Evolutionary conservation across 2,113 vertebrate genomes (phyloP).

Genomic region (Steatornis caripensis): DNA sequence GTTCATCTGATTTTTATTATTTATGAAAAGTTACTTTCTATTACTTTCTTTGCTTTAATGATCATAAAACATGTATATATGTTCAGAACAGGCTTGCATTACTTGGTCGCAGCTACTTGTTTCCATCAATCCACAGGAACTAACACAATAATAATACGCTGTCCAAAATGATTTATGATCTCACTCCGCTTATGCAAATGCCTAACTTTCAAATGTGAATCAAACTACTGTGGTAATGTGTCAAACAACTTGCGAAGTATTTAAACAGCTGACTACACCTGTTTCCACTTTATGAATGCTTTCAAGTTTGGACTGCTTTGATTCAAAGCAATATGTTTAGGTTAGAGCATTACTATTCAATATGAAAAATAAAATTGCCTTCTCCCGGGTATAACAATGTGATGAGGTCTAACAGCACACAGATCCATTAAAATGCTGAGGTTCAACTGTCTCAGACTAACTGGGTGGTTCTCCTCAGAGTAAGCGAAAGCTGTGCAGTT

Average conservation of each 20-base stretch:
- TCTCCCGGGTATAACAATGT: not conserved
- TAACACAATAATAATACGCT: conserved; percentile 41
- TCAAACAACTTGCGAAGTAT: conserved; percentile 69
- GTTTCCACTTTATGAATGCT: conserved; percentile 74
- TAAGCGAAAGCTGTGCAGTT: not conserved
- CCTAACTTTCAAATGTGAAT: conserved; percentile 67
- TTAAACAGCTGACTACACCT: conserved; percentile 74
- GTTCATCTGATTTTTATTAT: not conserved
- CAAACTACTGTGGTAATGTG: conserved; percentile 69
- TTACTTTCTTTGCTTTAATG: not conserved
- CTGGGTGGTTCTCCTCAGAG: not conserved
- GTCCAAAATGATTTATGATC: conserved; percentile 79
- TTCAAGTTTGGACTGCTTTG: conserved; percentile 70
- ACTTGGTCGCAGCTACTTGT: conserved; percentile 51
- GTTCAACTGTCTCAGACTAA: not conserved
- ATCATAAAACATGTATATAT: not conserved
- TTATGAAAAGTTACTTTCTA: not conserved
- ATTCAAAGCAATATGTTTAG: conserved; percentile 65
- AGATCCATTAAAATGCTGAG: not conserved
- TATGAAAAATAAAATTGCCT: conserved; percentile 47
- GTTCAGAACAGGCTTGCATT: not conserved
- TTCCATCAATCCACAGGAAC: conserved; percentile 42
- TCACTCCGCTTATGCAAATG: conserved; percentile 69
- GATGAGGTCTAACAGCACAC: not conserved
- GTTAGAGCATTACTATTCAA: conserved; percentile 50